A percentile compares a stretch with the other conserved stretches of the same genome.
Conservation (phyloP, 2,797 vertebrate species). For the Sus cebifrons region DNA sequence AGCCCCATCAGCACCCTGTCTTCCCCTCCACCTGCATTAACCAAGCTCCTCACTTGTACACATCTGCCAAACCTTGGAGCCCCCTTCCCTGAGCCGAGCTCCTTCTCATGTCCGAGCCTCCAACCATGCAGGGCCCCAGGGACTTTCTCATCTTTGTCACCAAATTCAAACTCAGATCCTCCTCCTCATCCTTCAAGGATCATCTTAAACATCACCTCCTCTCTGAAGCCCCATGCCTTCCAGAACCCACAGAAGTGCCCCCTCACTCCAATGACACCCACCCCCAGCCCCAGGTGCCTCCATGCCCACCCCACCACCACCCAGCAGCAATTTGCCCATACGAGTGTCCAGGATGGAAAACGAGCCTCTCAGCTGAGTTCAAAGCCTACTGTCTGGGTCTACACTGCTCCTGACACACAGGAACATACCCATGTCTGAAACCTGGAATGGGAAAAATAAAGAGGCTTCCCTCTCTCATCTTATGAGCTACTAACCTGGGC, state of each 20-base stretch:
- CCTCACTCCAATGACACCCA: background rate
- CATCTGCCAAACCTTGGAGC: background rate
- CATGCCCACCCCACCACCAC: fast-evolving
- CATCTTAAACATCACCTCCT: background rate
- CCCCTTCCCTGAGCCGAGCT: background rate
- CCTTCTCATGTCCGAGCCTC: background rate
- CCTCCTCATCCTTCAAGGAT: background rate
- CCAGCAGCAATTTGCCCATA: background rate
- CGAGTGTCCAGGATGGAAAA: background rate
- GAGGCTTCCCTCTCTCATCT: background rate
- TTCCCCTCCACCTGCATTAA: background rate
- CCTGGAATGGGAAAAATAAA: background rate
- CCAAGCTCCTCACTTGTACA: background rate
- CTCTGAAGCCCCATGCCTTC: background rate
- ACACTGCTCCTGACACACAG: background rate
- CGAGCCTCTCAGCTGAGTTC: background rate
- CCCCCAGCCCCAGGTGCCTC: fast-evolving
- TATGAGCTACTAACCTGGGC: background rate
- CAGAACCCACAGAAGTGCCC: background rate
- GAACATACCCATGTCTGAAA: background rate
- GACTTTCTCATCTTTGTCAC: background rate
- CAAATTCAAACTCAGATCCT: background rate
- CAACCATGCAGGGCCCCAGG: background rate
- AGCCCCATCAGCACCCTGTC: background rate
- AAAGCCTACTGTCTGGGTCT: fast-evolving